Evolutionary conservation across 92 coral and sea anemone species (phyloP), one percentile per base, ranked within the genome.

Genomic region (Paragorgia papillata): DNA sequence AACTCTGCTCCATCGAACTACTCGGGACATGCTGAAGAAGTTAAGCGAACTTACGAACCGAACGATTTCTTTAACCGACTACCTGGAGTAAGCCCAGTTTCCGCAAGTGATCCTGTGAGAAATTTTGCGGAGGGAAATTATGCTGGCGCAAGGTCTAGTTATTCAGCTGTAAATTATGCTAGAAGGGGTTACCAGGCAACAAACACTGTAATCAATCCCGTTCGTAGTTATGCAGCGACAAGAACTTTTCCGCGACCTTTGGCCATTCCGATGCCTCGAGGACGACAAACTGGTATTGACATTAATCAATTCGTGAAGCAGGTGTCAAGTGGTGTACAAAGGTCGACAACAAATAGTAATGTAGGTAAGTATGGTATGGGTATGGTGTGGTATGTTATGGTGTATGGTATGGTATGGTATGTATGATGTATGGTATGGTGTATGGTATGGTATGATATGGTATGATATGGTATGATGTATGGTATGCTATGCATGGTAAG

Each of bases 261-360:
- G 59, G 58, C 43, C 28, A 37, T 35, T 37, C 18, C 51, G 25
- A 27, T 40, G 25, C 51, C 43, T 27, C 19, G 51, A 29, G 26
- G 51, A 12, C 71, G 12, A 25, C 64, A 30, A 37, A 17, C n/a
- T 51, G 78, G 78, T 9, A 71, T 71, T 6, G 54, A 71, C 32
- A 71, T 71, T 37, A 54, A 71, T 17, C 78, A 71, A 41, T 71
- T 71, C 20, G 78, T 71, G 62, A 71, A 71, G 78, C 49, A 71
- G 35, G 64, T 71, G 32, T 25, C 78, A 30, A 35, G n/a, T 53
- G 51, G 64, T 30, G 78, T 50, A 17, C 27, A 25, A 34, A 40
- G 78, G 0, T 35, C 57, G 6, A 54, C 53, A 17, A 30, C 62
- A 13, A 34, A 40, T 7, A 27, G 40, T 15, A 34, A 57, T 55